A percentile compares a stretch with the other conserved stretches of the same genome.
Evolutionary conservation across 2,888 invertebrate species (phyloP).

Genomic region (Parthenolecanium corni): DNA sequence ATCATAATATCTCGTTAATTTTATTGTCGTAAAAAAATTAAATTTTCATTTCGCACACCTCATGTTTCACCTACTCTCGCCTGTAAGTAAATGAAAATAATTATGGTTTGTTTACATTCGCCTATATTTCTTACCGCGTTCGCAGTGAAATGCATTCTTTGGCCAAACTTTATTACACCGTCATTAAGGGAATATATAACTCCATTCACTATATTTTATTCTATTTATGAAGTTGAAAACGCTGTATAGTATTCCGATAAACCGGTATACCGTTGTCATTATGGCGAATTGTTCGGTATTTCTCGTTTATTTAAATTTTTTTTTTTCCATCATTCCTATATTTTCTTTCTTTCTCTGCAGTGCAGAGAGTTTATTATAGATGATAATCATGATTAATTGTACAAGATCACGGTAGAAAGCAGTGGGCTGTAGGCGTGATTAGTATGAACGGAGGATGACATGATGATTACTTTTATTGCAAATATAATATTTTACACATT

Average conservation of each 20-base stretch:
- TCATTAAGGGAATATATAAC: slow-evolving; percentile 5
- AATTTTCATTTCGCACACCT: too few species aligned
- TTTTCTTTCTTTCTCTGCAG: background rate
- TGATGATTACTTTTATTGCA: slow-evolving; percentile 28
- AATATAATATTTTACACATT: slow-evolving; percentile 29
- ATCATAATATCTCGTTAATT: too few species aligned
- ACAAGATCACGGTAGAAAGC: slow-evolving; percentile 28
- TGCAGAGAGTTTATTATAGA: slow-evolving; percentile 22
- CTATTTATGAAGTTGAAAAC: background rate
- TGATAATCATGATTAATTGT: slow-evolving; percentile 29
- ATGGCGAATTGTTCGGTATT: slow-evolving; percentile 8
- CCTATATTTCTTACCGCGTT: too few species aligned
- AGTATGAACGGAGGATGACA: slow-evolving; percentile 29
- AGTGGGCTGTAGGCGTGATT: slow-evolving; percentile 26
- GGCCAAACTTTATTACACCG: slow-evolving; percentile 1
- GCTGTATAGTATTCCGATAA: background rate
- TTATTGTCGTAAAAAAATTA: too few species aligned
- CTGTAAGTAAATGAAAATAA: too few species aligned
- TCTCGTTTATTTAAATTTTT: background rate
- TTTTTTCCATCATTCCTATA: too few species aligned
- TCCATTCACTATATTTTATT: slow-evolving; percentile 9
- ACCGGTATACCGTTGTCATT: slow-evolving; percentile 12
- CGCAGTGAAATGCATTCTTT: too few species aligned
- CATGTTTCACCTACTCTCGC: too few species aligned
- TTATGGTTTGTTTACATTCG: too few species aligned